A percentile compares a stretch with the other conserved stretches of the same genome.
Evolutionary conservation across 2,888 invertebrate genomes (phyloP).

Genomic region (Incurvaria masculella): DNA sequence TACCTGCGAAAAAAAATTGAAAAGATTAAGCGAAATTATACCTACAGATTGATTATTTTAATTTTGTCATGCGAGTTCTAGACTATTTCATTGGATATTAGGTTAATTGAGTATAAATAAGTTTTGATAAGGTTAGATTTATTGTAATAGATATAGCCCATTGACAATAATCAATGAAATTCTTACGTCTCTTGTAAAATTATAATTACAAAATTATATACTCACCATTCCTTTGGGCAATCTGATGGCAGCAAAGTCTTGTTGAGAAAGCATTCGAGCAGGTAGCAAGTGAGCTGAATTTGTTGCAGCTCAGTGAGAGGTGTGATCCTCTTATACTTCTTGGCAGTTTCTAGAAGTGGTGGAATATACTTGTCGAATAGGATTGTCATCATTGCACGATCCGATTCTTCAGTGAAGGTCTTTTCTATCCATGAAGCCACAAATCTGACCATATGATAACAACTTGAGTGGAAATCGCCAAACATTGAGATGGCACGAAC

Average conservation of each 20-base stretch:
- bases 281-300: conserved; percentile 80
- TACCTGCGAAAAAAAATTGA: conserved; percentile 57
- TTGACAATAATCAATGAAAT: too few species aligned
- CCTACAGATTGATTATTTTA: too few species aligned
- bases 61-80: too few species aligned
- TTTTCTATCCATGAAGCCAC: conserved; percentile 88
- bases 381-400: conserved; percentile 77
- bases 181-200: too few species aligned
- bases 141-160: too few species aligned
- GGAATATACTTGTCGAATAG: conserved; percentile 95
- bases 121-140: too few species aligned
- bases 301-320: conserved; percentile 89
- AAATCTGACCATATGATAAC: conserved; percentile 54
- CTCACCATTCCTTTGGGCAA: conserved; percentile 91
- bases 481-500: background rate
- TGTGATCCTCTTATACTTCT: conserved; percentile 83
- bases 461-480: background rate
- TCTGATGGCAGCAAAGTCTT: conserved; percentile 79
- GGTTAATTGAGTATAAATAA: too few species aligned
- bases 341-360: conserved; percentile 71
- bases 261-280: conserved; percentile 82
- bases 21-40: too few species aligned
- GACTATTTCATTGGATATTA: too few species aligned
- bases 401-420: conserved; percentile 65
- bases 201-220: conserved; percentile 16